These are phyloP conservation scores for Mesorhabditis belari DNA, from an alignment of 2,888 invertebrate species.

Conservation along the genomic window DNA sequence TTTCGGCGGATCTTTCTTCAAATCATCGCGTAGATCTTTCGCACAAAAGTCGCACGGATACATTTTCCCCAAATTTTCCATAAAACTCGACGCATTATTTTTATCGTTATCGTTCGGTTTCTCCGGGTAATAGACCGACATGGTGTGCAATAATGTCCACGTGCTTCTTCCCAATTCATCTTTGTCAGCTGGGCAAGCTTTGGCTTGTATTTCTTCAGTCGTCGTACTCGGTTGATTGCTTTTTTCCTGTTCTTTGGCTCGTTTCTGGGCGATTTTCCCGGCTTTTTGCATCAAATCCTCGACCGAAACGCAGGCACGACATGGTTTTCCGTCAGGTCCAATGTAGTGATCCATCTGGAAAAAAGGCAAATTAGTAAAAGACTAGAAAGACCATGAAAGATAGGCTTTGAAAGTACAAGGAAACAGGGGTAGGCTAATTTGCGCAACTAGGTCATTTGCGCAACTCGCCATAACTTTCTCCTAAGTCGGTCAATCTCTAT, in stretches of 20 bases:
- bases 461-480: too few relatives aligned
- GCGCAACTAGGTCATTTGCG: too few relatives aligned
- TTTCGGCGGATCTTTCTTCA: slow-evolving; percentile 38
- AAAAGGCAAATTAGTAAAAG: too few relatives aligned
- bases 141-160: slow-evolving; percentile 90
- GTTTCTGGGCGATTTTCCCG: slow-evolving; percentile 22
- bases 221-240: slow-evolving; percentile 1
- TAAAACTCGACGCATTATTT: slow-evolving; percentile 72
- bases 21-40: slow-evolving; percentile 64
- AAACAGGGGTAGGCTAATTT: too few relatives aligned
- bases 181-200: slow-evolving; percentile 60
- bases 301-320: slow-evolving; percentile 44
- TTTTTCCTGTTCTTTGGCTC: slow-evolving; percentile 12
- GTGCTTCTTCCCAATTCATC: slow-evolving; percentile 60
- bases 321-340: slow-evolving; percentile 34
- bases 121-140: slow-evolving; percentile 87
- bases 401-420: too few relatives aligned
- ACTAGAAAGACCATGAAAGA: background rate
- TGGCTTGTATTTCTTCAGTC: background rate
- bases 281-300: slow-evolving; percentile 47
- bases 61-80: slow-evolving; percentile 67
- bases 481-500: too few relatives aligned
- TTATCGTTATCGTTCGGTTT: slow-evolving; percentile 66
- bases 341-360: slow-evolving; percentile 3
- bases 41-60: slow-evolving; percentile 51